phyloP scores from a whole-genome alignment of 2,797 vertebrate genomes.

The Antennarius maculatus region DNA sequence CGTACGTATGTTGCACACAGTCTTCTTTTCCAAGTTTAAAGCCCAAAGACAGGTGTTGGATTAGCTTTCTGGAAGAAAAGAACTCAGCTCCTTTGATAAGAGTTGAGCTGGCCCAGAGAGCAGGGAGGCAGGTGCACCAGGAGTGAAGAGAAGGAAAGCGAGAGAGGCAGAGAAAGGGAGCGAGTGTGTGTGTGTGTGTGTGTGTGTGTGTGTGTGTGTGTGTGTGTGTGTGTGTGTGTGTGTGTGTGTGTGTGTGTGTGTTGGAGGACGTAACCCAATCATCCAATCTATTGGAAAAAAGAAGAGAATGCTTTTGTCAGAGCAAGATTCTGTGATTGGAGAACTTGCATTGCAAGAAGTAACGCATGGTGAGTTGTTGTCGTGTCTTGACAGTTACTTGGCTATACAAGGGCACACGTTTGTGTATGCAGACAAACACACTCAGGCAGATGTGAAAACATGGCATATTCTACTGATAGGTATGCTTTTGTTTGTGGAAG shows the following conservation, averaged over 20 bases:
- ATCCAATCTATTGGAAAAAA: constrained; percentile 67
- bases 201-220: constrained; percentile 24
- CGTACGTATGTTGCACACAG: constrained; percentile 45
- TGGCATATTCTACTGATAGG: constrained; percentile 24
- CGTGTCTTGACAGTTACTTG: constrained; percentile 71
- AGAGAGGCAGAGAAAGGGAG: constrained; percentile 12
- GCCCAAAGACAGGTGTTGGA: constrained; percentile 82
- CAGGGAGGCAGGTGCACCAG: constrained; percentile 78
- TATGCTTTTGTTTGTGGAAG: constrained; percentile 5
- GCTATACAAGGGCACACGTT: constrained; percentile 33
- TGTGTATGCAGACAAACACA: constrained; percentile 20
- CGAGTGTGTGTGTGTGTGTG: constrained; percentile 20
- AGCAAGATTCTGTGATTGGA: constrained; percentile 75
- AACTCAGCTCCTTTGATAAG: constrained; percentile 78
- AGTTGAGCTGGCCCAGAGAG: constrained; percentile 77
- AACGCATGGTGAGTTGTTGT: constrained; percentile 69
- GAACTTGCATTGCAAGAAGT: constrained; percentile 68
- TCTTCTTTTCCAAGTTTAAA: constrained; percentile 71
- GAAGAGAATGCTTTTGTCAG: constrained; percentile 70
- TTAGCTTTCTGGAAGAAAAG: constrained; percentile 80
- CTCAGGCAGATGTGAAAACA: constrained; percentile 30
- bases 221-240: constrained; percentile 33
- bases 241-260: constrained; percentile 42
- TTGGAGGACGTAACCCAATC: constrained; percentile 69
- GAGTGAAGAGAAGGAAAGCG: constrained; percentile 44